A percentile compares a stretch with the other conserved stretches of the same genome.
Conservation (phyloP, 2,888 invertebrate genomes). For the Cosmopolites sordidus region DNA sequence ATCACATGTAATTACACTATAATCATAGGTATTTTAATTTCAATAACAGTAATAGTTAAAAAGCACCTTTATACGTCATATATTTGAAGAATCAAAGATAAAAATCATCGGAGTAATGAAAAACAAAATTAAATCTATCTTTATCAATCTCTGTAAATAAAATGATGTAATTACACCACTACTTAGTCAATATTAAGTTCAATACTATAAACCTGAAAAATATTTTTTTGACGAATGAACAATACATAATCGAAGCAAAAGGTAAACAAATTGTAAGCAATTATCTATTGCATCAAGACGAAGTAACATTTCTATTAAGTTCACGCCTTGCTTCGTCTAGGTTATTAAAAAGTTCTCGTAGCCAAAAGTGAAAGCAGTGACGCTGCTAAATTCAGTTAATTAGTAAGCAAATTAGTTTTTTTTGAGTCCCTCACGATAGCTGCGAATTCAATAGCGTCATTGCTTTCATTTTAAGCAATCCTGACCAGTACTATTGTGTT, state of each 20-base stretch:
- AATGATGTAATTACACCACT: no score
- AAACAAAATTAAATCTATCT: no score
- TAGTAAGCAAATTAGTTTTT: constrained; percentile 22
- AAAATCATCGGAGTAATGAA: no score
- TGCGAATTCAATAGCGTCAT: constrained; percentile 8
- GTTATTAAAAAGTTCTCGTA: not conserved
- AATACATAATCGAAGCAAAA: not conserved
- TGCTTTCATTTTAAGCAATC: constrained; percentile 22
- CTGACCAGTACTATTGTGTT: constrained; percentile 11
- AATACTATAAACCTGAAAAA: no score
- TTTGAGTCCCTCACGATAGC: not conserved
- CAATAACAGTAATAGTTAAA: no score
- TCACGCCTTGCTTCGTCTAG: constrained; percentile 1
- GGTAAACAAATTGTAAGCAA: not conserved
- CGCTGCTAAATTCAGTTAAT: constrained; percentile 19
- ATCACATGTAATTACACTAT: no score
- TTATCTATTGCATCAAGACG: not conserved
- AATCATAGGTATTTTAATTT: no score
- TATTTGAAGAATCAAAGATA: no score
- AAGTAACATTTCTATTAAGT: not conserved
- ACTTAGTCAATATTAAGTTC: no score
- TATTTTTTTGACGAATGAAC: no score
- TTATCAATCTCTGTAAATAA: no score
- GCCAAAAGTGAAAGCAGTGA: constrained; percentile 24
- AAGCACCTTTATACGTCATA: no score